Conservation (phyloP, 2,113 vertebrate genomes). For the Gymnogyps californianus region DNA sequence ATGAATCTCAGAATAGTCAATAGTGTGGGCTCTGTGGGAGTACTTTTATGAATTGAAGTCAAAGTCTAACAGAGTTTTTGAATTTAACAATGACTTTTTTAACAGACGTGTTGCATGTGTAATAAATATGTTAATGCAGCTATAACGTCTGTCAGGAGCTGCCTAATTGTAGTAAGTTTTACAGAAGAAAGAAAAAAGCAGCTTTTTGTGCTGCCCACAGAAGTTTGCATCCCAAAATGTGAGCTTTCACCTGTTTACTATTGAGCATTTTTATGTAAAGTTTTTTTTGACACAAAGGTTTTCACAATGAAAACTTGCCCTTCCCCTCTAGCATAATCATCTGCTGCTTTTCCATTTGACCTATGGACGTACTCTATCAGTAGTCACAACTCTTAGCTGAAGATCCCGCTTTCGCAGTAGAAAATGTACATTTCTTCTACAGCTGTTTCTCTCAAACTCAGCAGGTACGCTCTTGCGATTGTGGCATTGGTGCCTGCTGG, state of each 20-base stretch:
- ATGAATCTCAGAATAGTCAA: background rate
- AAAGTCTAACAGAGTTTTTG: background rate
- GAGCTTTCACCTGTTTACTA: background rate
- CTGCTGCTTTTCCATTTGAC: background rate
- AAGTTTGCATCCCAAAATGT: background rate
- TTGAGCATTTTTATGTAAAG: background rate
- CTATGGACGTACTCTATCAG: accelerated
- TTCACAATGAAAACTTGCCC: background rate
- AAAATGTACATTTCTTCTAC: background rate
- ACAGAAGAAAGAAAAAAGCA: background rate
- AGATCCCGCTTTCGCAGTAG: background rate
- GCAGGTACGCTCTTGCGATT: background rate
- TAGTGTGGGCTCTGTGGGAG: background rate
- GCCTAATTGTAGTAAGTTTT: background rate
- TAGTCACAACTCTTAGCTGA: background rate
- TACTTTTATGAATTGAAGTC: background rate
- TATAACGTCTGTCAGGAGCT: background rate
- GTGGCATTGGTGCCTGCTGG: background rate
- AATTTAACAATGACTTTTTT: background rate
- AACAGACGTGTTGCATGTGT: background rate
- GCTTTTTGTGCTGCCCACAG: background rate
- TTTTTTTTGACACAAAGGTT: background rate
- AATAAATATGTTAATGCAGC: background rate
- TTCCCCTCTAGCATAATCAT: background rate
- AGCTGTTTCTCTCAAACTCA: background rate